phyloP scores from a whole-genome alignment of 2,888 invertebrate genomes.

The Eupeodes latifasciatus region DNA sequence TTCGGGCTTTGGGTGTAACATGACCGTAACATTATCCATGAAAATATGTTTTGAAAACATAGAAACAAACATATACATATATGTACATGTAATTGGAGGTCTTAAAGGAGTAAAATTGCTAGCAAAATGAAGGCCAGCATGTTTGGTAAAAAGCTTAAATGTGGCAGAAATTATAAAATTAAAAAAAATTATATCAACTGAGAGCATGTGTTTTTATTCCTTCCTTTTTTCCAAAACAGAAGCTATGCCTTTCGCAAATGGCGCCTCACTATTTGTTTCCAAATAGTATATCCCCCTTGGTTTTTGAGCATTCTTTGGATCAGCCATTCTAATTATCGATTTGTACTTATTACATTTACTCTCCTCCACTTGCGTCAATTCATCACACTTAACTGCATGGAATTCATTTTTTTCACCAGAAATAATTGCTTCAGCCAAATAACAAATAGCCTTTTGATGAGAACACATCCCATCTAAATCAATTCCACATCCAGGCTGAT shows the following conservation, averaged over 20 bases:
- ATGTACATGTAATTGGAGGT: no score
- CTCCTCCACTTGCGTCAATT: conserved; percentile 30
- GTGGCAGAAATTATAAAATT: no score
- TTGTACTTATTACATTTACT: conserved; percentile 16
- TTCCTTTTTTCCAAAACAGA: neutral
- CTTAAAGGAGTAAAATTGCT: no score
- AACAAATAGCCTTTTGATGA: conserved; percentile 81
- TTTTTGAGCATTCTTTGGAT: conserved; percentile 10
- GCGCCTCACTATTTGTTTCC: conserved; percentile 36
- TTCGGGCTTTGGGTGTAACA: no score
- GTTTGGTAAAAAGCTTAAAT: no score
- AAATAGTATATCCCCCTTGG: conserved; percentile 36
- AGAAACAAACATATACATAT: no score
- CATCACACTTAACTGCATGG: conserved; percentile 27
- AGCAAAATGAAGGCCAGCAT: no score
- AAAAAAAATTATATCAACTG: no score
- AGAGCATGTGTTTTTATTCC: neutral
- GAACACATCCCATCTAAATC: conserved; percentile 79
- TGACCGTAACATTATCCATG: no score
- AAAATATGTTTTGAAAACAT: no score
- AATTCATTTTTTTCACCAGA: conserved; percentile 25
- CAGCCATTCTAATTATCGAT: conserved; percentile 32
- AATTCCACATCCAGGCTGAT: conserved; percentile 85
- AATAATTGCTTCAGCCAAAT: conserved; percentile 82
- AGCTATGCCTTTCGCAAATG: conserved; percentile 21